phyloP scores from a whole-genome alignment of 2,888 invertebrate genomes.

The Acronicta psi region DNA sequence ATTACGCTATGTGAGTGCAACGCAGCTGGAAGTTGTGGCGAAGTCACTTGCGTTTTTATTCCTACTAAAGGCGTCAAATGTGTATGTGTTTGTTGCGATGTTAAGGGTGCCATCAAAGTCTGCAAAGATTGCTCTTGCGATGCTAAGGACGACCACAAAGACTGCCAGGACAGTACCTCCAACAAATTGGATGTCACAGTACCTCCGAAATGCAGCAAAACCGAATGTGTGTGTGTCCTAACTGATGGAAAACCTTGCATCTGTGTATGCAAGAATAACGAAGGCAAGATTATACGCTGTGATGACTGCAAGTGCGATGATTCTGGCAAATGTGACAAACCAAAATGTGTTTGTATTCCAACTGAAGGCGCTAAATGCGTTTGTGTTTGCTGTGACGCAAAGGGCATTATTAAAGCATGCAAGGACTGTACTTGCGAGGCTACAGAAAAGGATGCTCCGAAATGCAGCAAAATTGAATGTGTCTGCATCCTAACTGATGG shows the following conservation, averaged over 20 bases:
- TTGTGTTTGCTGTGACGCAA: slow-evolving; percentile 9
- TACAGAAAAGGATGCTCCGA: not conserved
- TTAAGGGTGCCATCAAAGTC: slow-evolving; percentile 30
- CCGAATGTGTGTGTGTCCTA: slow-evolving; percentile 38
- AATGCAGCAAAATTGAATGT: slow-evolving; percentile 8
- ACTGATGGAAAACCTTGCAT: slow-evolving; percentile 48
- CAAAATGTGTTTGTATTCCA: slow-evolving; percentile 23
- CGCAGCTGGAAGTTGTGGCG: slow-evolving; percentile 32
- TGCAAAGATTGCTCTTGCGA: slow-evolving; percentile 56
- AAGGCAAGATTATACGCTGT: slow-evolving; percentile 49
- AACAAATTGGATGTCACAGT: slow-evolving; percentile 5
- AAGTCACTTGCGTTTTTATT: slow-evolving; percentile 33
- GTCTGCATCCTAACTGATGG: slow-evolving; percentile 37
- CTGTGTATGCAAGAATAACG: slow-evolving; percentile 40
- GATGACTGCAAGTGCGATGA: slow-evolving; percentile 51
- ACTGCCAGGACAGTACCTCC: slow-evolving; percentile 36
- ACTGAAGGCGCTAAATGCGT: slow-evolving; percentile 12
- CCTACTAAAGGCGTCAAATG: slow-evolving; percentile 41
- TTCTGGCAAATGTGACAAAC: slow-evolving; percentile 46
- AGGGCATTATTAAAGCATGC: slow-evolving; percentile 1
- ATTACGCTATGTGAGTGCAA: slow-evolving; percentile 46
- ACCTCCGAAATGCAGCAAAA: slow-evolving; percentile 15
- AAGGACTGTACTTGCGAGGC: not conserved
- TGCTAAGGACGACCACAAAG: slow-evolving; percentile 16
- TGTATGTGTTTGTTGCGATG: slow-evolving; percentile 40